These are phyloP conservation scores for Bombycilla garrulus DNA, from an alignment of 2,113 vertebrate genomes.

Conservation along the genomic window DNA sequence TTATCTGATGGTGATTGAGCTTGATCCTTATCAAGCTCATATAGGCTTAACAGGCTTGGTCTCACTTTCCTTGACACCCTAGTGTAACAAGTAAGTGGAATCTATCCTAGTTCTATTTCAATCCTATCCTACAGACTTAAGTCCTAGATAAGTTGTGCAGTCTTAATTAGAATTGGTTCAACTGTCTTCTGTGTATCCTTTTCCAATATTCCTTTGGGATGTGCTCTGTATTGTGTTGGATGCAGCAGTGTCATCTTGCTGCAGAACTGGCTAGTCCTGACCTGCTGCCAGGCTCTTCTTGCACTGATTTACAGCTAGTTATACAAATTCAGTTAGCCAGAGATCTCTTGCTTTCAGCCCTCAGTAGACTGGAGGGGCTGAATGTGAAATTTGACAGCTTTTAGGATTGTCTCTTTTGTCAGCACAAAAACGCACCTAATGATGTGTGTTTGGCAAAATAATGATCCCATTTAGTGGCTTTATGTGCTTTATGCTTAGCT, in stretches of 20 bases:
- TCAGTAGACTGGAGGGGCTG: not conserved
- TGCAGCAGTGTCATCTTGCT: not conserved
- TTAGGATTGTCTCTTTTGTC: not conserved
- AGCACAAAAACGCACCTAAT: not conserved
- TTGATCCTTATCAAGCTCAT: conserved; percentile 24
- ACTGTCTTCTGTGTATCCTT: not conserved
- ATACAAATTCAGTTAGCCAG: not conserved
- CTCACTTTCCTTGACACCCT: not conserved
- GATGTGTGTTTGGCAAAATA: not conserved
- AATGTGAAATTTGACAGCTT: not conserved
- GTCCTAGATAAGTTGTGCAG: not conserved
- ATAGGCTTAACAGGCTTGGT: not conserved
- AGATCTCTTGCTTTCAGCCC: not conserved
- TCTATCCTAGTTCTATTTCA: not conserved
- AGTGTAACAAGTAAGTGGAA: not conserved
- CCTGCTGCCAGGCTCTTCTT: not conserved
- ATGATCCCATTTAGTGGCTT: not conserved
- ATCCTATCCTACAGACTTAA: not conserved
- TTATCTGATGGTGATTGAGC: not conserved
- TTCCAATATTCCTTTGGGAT: not conserved
- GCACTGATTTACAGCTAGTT: not conserved
- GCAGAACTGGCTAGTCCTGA: not conserved
- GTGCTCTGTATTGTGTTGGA: not conserved
- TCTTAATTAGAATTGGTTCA: not conserved
- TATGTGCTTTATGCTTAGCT: not conserved